Base-by-base conservation (phyloP, 1,140 invertebrate genomes). In the Archivesica marissinica region DNA sequence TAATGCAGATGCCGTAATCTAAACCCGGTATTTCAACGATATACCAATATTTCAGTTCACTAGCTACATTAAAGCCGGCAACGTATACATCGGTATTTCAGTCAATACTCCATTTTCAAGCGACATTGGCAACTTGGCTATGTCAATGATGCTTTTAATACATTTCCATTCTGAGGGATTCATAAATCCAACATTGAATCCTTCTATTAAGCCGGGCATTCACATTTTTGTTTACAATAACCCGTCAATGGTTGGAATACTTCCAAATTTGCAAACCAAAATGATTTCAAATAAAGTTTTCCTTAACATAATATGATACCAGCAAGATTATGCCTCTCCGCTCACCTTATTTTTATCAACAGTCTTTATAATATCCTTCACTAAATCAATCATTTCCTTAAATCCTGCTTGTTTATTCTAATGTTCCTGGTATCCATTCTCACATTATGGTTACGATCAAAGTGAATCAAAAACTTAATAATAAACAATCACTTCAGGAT, bases 151-250 rank as follows among this genome's bases (percentile, higher is more conserved):
- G n/a, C 50, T 72, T 72, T 72, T 72, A 72, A 72, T 72, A 68
- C 15, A 68, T 72, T 72, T 47, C 28, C 41, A 50, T 72, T 72
- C 15, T 25, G n/a, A 50, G 68, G 50, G 68, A 25, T 72, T 72
- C n/a, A 72, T 72, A 72, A 72, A 72, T 72, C 68, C 41, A 13
- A 15, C 25, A 72, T 72, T 72, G 44, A 72, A 72, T 47, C 68
- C 50, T 47, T 72, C 39, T n/a, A n/a, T n/a, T n/a, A n/a, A 44
- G 28, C 68, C 33, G 28, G 41, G 35, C 35, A 72, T 72, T 72
- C 35, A 72, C 68, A 72, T 72, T 72, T 72, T 72, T 72, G 68
- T 72, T 72, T 72, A 72, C 41, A 25, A n/a, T 72, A 41, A 50
- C 33, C 41, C n/a, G 68, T 72, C 41, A 47, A 50, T 47, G 66